phyloP scores from a whole-genome alignment of 2,797 vertebrate species.

The Distichodus sexfasciatus region DNA sequence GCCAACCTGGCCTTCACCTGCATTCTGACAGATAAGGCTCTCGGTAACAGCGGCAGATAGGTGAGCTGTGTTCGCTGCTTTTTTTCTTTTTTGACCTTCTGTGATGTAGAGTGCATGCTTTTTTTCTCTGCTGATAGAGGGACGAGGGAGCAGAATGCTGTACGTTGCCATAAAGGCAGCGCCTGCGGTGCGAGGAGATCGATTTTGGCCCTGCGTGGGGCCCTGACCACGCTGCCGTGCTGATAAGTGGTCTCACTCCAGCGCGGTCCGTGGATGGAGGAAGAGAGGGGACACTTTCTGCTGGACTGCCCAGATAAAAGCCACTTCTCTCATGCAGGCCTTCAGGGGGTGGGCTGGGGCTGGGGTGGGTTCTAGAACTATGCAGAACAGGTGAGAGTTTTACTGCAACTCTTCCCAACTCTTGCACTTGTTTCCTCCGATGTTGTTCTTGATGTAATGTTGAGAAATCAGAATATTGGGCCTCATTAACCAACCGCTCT shows the following conservation, averaged over 20 bases:
- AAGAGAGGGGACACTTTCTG: constrained; percentile 48
- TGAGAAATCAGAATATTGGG: too few species aligned
- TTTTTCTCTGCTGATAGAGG: constrained; percentile 43
- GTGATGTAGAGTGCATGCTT: constrained; percentile 22
- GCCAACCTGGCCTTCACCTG: constrained; percentile 28
- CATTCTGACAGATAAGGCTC: constrained; percentile 40
- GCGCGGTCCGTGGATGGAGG: constrained; percentile 53
- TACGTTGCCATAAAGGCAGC: constrained; percentile 41
- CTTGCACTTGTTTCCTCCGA: too few species aligned
- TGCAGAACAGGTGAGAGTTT: constrained; percentile 22
- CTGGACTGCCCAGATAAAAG: constrained; percentile 66
- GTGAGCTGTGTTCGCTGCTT: constrained; percentile 37
- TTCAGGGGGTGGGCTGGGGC: constrained; percentile 34
- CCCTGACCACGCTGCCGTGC: constrained; percentile 41
- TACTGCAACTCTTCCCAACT: not conserved
- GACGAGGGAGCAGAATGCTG: constrained; percentile 35
- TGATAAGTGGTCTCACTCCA: constrained; percentile 67
- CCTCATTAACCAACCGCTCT: too few species aligned
- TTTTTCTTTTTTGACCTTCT: constrained; percentile 38
- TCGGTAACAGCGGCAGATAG: constrained; percentile 18
- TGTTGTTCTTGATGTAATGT: not conserved
- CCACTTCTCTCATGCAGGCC: constrained; percentile 48
- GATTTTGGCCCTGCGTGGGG: constrained; percentile 55
- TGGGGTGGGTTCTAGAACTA: too few species aligned
- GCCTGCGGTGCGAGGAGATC: constrained; percentile 42